Conservation (phyloP, 37 sponge, comb jelly and placozoan species). For the Crambe crambe region DNA sequence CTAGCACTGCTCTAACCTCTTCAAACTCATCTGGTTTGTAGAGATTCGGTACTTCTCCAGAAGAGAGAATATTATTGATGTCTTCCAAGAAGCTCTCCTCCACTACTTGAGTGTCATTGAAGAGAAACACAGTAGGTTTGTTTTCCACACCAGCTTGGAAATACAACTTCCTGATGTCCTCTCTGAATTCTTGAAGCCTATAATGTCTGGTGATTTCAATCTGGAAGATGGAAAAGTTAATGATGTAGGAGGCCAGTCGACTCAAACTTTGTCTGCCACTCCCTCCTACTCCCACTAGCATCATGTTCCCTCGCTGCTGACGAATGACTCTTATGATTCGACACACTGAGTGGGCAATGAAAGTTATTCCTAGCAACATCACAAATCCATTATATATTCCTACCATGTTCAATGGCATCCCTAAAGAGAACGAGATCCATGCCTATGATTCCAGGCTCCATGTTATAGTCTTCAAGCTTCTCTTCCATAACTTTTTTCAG, state of each 20-base stretch:
- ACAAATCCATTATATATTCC: not conserved
- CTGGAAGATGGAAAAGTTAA: constrained; percentile 90
- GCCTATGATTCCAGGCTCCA: constrained; percentile 92
- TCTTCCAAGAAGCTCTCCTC: constrained; percentile 97
- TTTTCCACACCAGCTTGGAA: constrained; percentile 97
- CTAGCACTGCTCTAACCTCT: constrained; percentile 71
- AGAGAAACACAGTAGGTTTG: constrained; percentile 98
- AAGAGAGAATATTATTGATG: constrained; percentile 97
- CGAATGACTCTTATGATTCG: constrained; percentile 95
- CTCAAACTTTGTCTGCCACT: constrained; percentile 97
- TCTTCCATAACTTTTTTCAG: constrained; percentile 94
- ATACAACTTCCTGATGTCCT: constrained; percentile 88
- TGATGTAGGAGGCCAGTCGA: constrained; percentile 90
- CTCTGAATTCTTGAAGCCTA: constrained; percentile 93
- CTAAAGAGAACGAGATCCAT: constrained; percentile 97
- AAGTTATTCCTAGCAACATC: not conserved
- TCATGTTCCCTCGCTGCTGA: constrained; percentile 97
- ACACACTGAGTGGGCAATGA: constrained; percentile 64
- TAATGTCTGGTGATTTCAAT: constrained; percentile 97
- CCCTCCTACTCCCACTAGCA: constrained; percentile 96
- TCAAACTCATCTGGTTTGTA: constrained; percentile 99
- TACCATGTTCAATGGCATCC: constrained; percentile 98
- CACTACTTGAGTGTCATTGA: constrained; percentile 98
- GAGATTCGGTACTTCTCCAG: constrained; percentile 99
- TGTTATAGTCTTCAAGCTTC: constrained; percentile 97